Evolutionary conservation across 2,797 vertebrate genomes (phyloP), one percentile per base, ranked within the genome.

Genomic region (Hippopotamyrus pictus): DNA sequence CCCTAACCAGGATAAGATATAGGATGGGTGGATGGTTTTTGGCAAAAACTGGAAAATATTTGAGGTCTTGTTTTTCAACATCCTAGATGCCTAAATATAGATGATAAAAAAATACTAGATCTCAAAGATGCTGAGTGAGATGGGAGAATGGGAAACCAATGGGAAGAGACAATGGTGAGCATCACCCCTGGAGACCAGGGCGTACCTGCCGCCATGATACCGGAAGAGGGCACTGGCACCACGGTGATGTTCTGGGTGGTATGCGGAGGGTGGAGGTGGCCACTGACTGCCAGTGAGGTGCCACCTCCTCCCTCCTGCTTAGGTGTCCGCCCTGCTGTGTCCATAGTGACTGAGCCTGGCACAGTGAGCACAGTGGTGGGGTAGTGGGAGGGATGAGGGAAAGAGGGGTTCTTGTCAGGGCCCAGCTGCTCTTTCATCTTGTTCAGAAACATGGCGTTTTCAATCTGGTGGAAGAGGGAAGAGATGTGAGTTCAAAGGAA

Each of bases 381-480:
- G 91, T 99, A 99, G 94, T 99, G 98, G 62, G 97, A 96, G 85
- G 95, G 93, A 93, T 96, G 65, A 92, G 97, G 89, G 96, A 98
- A 96, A 94, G 96, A 89, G 2, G 90, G 89, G 92, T 92, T 97
- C 95, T 99, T 99, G 92, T 99, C 98, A 91, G 97, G 96, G 89
- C 96, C 90, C 6, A 97, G 96, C 91, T 99, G 98, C 93, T 99
- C 98, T 93, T 99, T 99, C 95, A 99, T 96, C 93, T 99, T 99
- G 95, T 99, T 99, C 93, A 99, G 97, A 94, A 99, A 99, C 97
- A 99, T 97, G 88, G 97, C 97, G 94, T 99, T 99, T 91, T 99
- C 98, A 88, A 99, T 97, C 98, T 99, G 94, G 82, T 17, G 46
- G 73, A 6, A 73, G 19, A 12, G n/a, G 33, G 22, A 87, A 14